phyloP scores from a whole-genome alignment of 2,888 invertebrate species.

The Mythimna albipuncta region DNA sequence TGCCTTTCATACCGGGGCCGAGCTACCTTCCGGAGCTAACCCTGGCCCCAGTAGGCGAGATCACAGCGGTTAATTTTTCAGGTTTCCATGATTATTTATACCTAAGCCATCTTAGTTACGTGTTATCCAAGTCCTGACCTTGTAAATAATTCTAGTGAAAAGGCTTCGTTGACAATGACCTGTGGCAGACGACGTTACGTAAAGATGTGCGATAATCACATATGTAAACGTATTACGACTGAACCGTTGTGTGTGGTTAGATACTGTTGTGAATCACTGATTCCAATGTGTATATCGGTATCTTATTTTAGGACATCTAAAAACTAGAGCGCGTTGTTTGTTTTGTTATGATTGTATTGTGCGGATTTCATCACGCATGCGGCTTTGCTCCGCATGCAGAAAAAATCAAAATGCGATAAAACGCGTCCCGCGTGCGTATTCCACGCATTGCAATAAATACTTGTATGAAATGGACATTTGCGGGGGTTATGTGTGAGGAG shows the following conservation, averaged over 20 bases:
- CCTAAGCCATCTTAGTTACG: conserved; percentile 9
- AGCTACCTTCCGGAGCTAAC: too few species aligned
- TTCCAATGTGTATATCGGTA: not conserved
- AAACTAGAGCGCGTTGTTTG: not conserved
- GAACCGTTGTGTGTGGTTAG: conserved; percentile 2
- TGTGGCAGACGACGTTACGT: conserved; percentile 1
- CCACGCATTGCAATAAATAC: too few species aligned
- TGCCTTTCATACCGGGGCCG: too few species aligned
- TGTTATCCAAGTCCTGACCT: conserved; percentile 19
- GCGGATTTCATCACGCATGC: too few species aligned
- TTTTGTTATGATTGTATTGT: not conserved
- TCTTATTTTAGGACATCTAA: not conserved
- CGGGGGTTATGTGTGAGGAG: too few species aligned
- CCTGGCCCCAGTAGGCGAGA: too few species aligned
- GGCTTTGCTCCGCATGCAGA: too few species aligned
- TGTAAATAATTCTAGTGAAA: conserved; percentile 12
- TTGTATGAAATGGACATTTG: too few species aligned
- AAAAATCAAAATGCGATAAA: too few species aligned
- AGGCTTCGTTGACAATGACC: conserved; percentile 46
- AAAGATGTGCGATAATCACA: conserved; percentile 1
- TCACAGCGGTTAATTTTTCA: not conserved
- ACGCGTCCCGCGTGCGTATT: too few species aligned
- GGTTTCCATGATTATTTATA: conserved; percentile 30
- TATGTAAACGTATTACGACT: not conserved
- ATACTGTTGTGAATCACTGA: not conserved